Evolutionary conservation across 2,888 invertebrate genomes (phyloP).

Genomic region (Bibio marci): DNA sequence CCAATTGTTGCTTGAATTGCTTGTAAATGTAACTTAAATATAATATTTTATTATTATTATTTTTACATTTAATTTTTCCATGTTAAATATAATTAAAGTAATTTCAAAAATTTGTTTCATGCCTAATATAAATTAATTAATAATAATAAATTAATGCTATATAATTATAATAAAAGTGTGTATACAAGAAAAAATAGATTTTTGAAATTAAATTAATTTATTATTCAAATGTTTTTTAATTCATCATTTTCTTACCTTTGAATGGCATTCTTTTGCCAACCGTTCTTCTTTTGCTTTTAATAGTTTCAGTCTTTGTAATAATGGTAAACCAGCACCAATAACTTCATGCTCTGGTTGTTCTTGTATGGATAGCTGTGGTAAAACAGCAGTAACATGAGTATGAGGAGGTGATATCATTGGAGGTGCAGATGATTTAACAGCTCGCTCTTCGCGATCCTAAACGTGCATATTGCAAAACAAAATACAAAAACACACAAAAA

Average conservation of each 20-base stretch:
- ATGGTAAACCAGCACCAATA: constrained; percentile 51
- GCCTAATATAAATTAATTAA: background rate
- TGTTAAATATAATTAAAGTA: background rate
- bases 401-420: constrained; percentile 32
- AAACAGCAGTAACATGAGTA: constrained; percentile 34
- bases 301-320: constrained; percentile 54
- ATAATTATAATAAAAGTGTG: too few relatives aligned
- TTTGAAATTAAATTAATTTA: too few relatives aligned
- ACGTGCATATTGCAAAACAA: constrained; percentile 2
- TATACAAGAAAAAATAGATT: too few relatives aligned
- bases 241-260: constrained; percentile 10
- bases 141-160: background rate
- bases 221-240: too few relatives aligned
- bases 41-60: background rate
- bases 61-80: background rate
- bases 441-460: constrained; percentile 38
- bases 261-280: constrained; percentile 27
- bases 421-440: constrained; percentile 27
- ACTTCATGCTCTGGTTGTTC: constrained; percentile 39
- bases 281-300: constrained; percentile 60
- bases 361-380: constrained; percentile 32
- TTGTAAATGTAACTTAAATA: constrained; percentile 2
- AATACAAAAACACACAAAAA: constrained; percentile 3
- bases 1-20: constrained; percentile 1
- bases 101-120: background rate